Percentiles rank a stretch among this genome's conserved stretches.
Evolutionary conservation across 2,113 vertebrate genomes (phyloP).

Genomic region (Galbula dea): DNA sequence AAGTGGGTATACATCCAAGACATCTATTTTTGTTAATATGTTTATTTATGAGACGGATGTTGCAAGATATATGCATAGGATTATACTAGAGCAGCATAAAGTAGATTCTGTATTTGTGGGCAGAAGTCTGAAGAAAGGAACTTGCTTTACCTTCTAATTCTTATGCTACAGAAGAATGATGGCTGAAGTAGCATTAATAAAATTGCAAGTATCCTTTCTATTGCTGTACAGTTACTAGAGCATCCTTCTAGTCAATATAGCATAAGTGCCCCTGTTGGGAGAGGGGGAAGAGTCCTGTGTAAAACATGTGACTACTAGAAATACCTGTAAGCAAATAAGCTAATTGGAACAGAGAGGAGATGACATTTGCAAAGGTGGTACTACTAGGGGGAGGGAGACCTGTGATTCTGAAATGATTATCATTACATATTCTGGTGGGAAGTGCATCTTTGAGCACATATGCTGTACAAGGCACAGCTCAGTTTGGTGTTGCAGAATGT

Average conservation of each 20-base stretch:
- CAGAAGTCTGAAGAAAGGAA: not conserved
- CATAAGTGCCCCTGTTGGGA: not conserved
- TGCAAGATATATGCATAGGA: not conserved
- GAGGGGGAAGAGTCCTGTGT: not conserved
- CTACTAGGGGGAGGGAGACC: not conserved
- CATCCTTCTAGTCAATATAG: not conserved
- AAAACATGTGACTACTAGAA: not conserved
- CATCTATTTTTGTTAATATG: not conserved
- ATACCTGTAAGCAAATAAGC: not conserved
- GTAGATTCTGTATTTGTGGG: not conserved
- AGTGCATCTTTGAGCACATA: fast-evolving
- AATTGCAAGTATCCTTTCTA: not conserved
- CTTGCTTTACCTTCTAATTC: not conserved
- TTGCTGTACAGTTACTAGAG: not conserved
- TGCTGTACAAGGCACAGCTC: not conserved
- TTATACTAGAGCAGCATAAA: not conserved
- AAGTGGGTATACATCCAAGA: not conserved
- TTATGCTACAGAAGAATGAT: not conserved
- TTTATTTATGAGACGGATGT: not conserved
- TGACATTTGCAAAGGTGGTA: not conserved
- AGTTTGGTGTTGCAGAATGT: not conserved
- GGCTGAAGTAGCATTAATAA: not conserved
- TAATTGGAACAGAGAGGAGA: not conserved
- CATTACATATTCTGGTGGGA: not conserved
- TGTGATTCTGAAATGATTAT: not conserved